Conservation (phyloP, 2,888 invertebrate genomes). For the Aethes cnicana region DNA sequence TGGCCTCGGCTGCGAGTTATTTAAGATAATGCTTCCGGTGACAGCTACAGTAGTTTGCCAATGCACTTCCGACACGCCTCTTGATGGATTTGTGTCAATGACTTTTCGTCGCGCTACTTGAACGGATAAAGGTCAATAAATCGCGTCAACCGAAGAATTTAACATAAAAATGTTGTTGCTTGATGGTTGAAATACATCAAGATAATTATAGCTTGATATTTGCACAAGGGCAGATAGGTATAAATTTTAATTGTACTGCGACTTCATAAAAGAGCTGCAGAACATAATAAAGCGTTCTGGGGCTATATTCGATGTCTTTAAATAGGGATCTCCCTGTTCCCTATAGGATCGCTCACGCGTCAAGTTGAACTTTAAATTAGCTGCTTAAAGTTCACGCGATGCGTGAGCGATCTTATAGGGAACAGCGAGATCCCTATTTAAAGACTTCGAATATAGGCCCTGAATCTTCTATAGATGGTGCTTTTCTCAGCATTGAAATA, state of each 20-base stretch:
- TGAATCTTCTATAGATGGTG: too few species aligned
- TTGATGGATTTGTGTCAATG: constrained; percentile 58
- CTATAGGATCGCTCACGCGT: too few species aligned
- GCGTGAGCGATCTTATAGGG: too few species aligned
- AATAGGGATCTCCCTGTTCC: too few species aligned
- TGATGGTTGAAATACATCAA: not conserved
- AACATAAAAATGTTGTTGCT: constrained; percentile 20
- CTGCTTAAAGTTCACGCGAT: too few species aligned
- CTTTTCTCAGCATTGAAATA: too few species aligned
- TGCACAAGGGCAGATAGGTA: too few species aligned
- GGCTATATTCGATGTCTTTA: too few species aligned
- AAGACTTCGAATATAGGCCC: too few species aligned
- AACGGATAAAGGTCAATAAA: constrained; percentile 45
- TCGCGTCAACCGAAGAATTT: constrained; percentile 31
- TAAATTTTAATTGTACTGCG: not conserved
- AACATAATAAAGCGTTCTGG: too few species aligned
- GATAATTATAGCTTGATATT: not conserved
- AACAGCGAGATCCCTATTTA: too few species aligned
- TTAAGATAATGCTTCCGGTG: constrained; percentile 55
- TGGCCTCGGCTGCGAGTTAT: constrained; percentile 47
- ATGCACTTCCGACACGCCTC: constrained; percentile 52
- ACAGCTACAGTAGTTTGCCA: constrained; percentile 35
- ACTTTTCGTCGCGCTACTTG: constrained; percentile 40
- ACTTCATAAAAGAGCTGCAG: not conserved
- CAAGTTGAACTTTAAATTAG: too few species aligned